Base-by-base conservation (phyloP, 2,888 invertebrate genomes). In the Cancer borealis region DNA sequence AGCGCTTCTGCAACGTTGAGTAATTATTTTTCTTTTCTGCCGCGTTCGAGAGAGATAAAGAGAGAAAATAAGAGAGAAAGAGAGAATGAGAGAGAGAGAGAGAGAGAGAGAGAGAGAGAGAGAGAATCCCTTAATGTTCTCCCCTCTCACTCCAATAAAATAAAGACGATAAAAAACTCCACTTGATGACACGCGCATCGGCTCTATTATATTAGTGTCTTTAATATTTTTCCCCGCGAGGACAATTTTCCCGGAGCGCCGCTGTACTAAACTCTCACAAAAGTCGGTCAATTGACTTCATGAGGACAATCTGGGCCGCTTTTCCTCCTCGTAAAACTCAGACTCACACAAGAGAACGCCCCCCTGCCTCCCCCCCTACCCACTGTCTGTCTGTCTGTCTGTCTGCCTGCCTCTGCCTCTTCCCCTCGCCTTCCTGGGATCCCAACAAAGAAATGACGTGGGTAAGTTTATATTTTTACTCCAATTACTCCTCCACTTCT, bases 251-350 rank as follows among this genome's bases (percentile, higher is more conserved):
- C 79, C 79, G 8, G 30, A 26, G 79, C 79, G 79, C 30, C 26
- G 79, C 79, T 79, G 79, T 79, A 79, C 79, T 79, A 79, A 79
- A 79, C 79, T 79, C 79, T 79, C 79, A 79, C 79, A 79, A 79
- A 79, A 79, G 79, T 79, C 79, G 79, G 79, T 30, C 79, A 79
- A 79, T 79, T 79, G 79, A 79, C 79, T 79, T 79, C 79, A 79
- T 79, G 79, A 79, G 79, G 30, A 79, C 79, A 90, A 30, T 30
- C 49, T 47, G 26, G 49, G 49, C 10, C 45, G 49, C 49, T 54
- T 79, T 54, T 47, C 49, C 49, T 88, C 88, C 88, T 49, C 88
- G 88, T 88, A 49, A 88, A 46, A n/a, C n/a, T 88, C 47, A 46
- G 47, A 49, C 47, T 88, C 90, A 47, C 90, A 26, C 90, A 90